phyloP scores from a whole-genome alignment of 2,888 invertebrate genomes.

The Lochmaea capreae region DNA sequence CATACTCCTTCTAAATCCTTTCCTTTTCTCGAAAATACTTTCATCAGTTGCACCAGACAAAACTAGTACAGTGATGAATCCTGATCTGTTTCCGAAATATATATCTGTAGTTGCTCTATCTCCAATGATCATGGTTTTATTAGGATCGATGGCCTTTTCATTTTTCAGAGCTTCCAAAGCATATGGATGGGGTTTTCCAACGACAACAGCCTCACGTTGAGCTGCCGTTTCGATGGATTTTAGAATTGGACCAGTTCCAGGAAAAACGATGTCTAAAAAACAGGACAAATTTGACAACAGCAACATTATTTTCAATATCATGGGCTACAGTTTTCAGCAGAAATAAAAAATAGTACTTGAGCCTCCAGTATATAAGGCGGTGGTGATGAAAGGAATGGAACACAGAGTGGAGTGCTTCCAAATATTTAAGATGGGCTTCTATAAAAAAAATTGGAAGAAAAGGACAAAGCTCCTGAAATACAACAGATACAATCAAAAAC shows the following conservation, averaged over 20 bases:
- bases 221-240: constrained; percentile 86
- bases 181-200: constrained; percentile 91
- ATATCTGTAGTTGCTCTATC: constrained; percentile 95
- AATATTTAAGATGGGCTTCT: no score
- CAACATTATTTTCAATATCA: no score
- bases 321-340: no score
- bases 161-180: constrained; percentile 79
- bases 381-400: no score
- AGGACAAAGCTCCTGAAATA: no score
- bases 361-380: no score
- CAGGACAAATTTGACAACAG: constrained; percentile 50
- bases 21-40: constrained; percentile 66
- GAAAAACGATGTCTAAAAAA: constrained; percentile 60
- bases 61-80: constrained; percentile 89
- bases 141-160: constrained; percentile 80
- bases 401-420: no score
- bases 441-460: no score
- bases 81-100: constrained; percentile 86
- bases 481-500: no score
- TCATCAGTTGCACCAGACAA: constrained; percentile 83
- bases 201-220: constrained; percentile 80
- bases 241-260: constrained; percentile 84
- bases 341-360: no score
- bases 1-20: constrained; percentile 68
- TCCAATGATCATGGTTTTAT: constrained; percentile 90